A percentile compares a stretch with the other conserved stretches of the same genome.
These are phyloP conservation scores for Rhyacophila evoluta DNA, from an alignment of 2,888 invertebrate genomes.

Conservation along the genomic window DNA sequence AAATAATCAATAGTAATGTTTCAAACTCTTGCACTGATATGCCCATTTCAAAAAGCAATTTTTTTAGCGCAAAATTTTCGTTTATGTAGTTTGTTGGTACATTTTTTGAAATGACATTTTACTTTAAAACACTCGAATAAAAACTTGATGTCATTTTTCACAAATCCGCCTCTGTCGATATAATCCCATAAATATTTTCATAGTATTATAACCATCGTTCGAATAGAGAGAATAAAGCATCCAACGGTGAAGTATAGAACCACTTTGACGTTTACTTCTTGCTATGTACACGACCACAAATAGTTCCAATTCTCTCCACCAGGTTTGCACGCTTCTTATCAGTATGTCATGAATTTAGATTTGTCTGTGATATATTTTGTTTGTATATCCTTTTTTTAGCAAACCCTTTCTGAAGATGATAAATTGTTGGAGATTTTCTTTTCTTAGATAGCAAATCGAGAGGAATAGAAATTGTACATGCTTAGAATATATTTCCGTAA, in stretches of 20 bases:
- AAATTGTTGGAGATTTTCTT: not conserved
- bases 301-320: not conserved
- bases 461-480: not conserved
- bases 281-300: not conserved
- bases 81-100: no score
- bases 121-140: no score
- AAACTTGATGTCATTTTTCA: no score
- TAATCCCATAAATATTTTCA: not conserved
- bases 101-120: no score
- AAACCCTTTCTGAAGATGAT: not conserved
- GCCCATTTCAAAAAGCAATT: no score
- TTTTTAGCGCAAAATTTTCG: no score
- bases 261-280: not conserved
- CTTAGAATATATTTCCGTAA: no score
- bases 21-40: no score
- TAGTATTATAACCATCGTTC: not conserved
- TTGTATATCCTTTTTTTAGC: not conserved
- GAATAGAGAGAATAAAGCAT: not conserved
- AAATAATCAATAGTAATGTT: no score
- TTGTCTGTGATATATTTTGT: not conserved
- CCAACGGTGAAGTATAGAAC: not conserved
- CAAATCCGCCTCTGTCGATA: no score
- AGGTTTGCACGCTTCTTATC: constrained; percentile 6
- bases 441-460: not conserved
- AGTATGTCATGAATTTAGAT: not conserved